Evolutionary conservation across 2,888 invertebrate genomes (phyloP).

Genomic region (Coremacera marginata): DNA sequence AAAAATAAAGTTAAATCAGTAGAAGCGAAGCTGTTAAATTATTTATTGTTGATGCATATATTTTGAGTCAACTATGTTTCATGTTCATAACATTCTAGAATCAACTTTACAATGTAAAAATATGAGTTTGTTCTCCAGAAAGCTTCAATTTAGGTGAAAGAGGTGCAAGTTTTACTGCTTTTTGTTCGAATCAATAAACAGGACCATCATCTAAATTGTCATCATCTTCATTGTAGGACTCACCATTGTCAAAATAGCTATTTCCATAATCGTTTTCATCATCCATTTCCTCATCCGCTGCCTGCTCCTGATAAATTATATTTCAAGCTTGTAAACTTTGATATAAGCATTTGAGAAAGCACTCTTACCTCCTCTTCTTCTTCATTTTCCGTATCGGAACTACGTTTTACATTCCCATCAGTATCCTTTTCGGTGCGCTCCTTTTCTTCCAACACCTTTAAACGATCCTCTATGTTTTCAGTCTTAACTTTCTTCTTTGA

Average conservation of each 20-base stretch:
- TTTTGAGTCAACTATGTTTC: neutral
- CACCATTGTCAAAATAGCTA: constrained; percentile 90
- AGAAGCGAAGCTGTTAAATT: too few species aligned
- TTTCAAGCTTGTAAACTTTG: constrained; percentile 1
- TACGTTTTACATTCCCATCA: constrained; percentile 74
- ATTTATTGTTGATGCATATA: neutral
- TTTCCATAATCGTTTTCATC: constrained; percentile 90
- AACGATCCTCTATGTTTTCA: constrained; percentile 66
- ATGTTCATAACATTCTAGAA: too few species aligned
- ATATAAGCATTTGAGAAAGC: neutral
- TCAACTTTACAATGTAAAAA: too few species aligned
- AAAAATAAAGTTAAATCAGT: too few species aligned
- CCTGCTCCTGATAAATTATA: constrained; percentile 48
- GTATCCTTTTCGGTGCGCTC: constrained; percentile 71
- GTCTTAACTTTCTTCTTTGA: constrained; percentile 54
- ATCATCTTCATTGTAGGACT: constrained; percentile 88
- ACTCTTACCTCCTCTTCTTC: constrained; percentile 55
- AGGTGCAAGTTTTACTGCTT: too few species aligned
- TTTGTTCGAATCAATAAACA: constrained; percentile 74
- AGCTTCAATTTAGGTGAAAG: too few species aligned
- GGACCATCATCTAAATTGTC: constrained; percentile 88
- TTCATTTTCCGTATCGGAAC: constrained; percentile 72
- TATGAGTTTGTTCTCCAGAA: too few species aligned
- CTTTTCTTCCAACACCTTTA: constrained; percentile 78
- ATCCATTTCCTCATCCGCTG: constrained; percentile 84